A percentile compares a stretch with the other conserved stretches of the same genome.
These are phyloP conservation scores for Trachops cirrhosus DNA, from an alignment of 2,797 vertebrate genomes.

Conservation along the genomic window DNA sequence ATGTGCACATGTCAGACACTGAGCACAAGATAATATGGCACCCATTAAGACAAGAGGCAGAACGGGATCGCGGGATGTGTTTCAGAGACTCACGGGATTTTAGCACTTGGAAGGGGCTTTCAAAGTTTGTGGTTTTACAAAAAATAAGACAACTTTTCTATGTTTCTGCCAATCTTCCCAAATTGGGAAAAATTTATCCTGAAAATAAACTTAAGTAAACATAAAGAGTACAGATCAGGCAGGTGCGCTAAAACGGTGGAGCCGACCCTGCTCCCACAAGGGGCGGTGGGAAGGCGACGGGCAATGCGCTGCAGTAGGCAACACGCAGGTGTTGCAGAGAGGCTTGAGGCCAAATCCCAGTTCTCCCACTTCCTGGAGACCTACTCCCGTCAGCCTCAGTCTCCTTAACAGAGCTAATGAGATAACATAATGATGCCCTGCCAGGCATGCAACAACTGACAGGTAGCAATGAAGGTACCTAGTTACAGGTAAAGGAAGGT, in stretches of 20 bases:
- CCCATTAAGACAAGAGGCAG: background rate
- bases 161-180: background rate
- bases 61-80: background rate
- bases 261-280: background rate
- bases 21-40: background rate
- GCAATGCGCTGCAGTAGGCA: rapidly evolving
- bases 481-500: background rate
- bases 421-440: background rate
- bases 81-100: background rate
- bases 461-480: background rate
- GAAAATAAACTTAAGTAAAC: background rate
- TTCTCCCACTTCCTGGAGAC: background rate
- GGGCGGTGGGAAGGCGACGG: rapidly evolving
- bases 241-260: background rate
- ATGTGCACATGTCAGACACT: background rate
- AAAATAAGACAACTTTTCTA: background rate
- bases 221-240: background rate
- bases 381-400: background rate
- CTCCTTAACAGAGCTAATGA: background rate
- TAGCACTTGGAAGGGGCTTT: background rate
- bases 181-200: background rate
- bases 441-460: background rate
- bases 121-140: background rate
- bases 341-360: background rate
- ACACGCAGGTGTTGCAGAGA: background rate